A percentile compares a stretch with the other conserved stretches of the same genome.
These are phyloP conservation scores for Eurystomus gularis DNA, from an alignment of 2,113 vertebrate genomes.

Conservation along the genomic window DNA sequence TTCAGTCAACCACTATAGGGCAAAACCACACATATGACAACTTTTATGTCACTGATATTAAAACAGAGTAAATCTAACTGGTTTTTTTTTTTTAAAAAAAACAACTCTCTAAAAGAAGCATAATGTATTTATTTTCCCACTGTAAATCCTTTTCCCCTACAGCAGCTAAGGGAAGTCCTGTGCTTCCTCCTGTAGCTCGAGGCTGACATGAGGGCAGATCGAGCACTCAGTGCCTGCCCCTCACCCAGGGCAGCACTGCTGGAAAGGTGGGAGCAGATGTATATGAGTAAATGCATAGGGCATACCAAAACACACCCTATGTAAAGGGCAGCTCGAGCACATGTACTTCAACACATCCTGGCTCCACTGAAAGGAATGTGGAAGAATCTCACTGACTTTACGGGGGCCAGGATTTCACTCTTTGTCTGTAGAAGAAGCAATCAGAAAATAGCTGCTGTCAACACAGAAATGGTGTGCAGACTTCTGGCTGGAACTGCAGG, in stretches of 20 bases:
- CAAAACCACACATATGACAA: neutral
- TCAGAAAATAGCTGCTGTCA: neutral
- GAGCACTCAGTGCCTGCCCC: neutral
- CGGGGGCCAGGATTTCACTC: neutral
- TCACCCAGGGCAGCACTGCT: neutral
- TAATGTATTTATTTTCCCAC: neutral
- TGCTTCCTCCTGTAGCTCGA: neutral
- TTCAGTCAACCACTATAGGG: neutral
- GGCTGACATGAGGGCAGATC: neutral
- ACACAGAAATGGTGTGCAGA: neutral
- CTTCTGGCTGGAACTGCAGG: neutral
- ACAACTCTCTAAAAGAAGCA: neutral
- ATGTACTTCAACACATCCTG: neutral
- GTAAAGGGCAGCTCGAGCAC: neutral
- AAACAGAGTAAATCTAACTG: neutral
- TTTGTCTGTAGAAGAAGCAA: neutral
- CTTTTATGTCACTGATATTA: neutral
- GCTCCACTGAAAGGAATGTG: neutral
- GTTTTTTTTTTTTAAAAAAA: neutral
- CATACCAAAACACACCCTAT: neutral
- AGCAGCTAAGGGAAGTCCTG: neutral
- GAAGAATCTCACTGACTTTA: neutral
- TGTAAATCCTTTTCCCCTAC: neutral
- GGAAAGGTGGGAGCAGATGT: neutral
- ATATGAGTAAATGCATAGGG: rapidly evolving